Conservation (phyloP, 2,113 vertebrate genomes). For the Scatophagus argus region DNA sequence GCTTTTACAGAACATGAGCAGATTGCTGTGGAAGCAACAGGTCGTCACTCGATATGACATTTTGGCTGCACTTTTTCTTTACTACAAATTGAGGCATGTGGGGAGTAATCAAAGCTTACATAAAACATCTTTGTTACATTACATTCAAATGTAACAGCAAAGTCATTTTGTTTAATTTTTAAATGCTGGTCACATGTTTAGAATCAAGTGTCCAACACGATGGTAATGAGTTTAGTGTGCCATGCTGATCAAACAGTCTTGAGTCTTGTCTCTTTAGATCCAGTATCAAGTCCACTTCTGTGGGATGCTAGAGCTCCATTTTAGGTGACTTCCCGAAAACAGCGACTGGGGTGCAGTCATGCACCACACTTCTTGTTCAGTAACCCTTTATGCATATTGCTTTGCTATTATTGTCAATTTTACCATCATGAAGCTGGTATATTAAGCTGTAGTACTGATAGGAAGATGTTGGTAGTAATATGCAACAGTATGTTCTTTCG, state of each 20-base stretch:
- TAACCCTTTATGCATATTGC: neutral
- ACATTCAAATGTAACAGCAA: neutral
- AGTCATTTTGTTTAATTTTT: neutral
- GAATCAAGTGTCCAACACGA: neutral
- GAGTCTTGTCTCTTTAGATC: neutral
- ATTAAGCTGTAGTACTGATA: neutral
- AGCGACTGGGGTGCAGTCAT: neutral
- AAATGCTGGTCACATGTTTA: neutral
- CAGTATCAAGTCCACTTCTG: neutral
- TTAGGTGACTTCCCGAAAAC: neutral
- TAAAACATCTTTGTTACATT: neutral
- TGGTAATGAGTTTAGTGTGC: constrained; percentile 8
- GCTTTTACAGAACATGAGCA: constrained; percentile 43
- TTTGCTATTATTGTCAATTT: neutral
- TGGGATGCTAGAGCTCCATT: neutral
- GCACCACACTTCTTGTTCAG: neutral
- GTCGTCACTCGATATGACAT: constrained; percentile 21
- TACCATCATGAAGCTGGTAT: neutral
- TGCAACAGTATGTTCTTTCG: too few relatives aligned
- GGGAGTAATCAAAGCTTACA: neutral
- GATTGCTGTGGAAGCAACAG: constrained; percentile 19
- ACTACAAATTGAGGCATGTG: neutral
- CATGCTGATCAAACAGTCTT: neutral
- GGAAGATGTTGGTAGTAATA: too few relatives aligned
- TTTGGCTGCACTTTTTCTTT: constrained; percentile 6